A percentile compares a stretch with the other conserved stretches of the same genome.
phyloP scores from a whole-genome alignment of 2,113 vertebrate species.

The Hemiprocne comata region DNA sequence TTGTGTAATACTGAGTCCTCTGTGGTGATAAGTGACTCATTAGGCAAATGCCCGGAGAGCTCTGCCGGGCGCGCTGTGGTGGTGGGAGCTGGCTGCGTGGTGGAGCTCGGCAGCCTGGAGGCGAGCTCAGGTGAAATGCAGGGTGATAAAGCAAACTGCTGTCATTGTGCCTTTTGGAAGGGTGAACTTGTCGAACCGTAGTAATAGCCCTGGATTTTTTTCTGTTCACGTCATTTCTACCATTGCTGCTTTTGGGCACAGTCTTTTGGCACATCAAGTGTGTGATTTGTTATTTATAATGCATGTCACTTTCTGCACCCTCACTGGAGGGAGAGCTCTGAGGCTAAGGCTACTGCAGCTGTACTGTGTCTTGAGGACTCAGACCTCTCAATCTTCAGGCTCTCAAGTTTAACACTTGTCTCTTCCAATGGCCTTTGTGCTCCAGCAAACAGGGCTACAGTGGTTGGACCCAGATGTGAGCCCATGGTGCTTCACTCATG shows the following conservation, averaged over 20 bases:
- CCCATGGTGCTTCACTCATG: not conserved
- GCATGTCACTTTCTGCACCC: rapidly evolving
- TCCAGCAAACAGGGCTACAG: rapidly evolving
- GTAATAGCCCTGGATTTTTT: not conserved
- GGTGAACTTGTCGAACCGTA: not conserved
- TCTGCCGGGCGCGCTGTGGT: not conserved
- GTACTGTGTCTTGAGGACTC: rapidly evolving
- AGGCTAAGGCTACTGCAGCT: not conserved
- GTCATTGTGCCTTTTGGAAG: not conserved
- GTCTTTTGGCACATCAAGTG: not conserved
- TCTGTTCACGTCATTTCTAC: not conserved
- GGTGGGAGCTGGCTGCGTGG: not conserved
- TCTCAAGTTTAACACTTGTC: rapidly evolving
- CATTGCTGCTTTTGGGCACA: not conserved
- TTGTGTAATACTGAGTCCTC: not conserved
- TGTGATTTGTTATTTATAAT: not conserved
- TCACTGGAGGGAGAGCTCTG: not conserved
- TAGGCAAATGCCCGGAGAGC: not conserved
- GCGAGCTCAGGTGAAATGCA: not conserved
- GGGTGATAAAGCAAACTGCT: not conserved
- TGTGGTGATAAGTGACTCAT: not conserved
- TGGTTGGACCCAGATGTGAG: rapidly evolving
- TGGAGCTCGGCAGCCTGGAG: not conserved
- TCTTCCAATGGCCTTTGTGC: not conserved
- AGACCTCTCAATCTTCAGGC: too few species aligned